Conservation (phyloP, 2,888 invertebrate genomes). For the Cephus nigrinus region DNA sequence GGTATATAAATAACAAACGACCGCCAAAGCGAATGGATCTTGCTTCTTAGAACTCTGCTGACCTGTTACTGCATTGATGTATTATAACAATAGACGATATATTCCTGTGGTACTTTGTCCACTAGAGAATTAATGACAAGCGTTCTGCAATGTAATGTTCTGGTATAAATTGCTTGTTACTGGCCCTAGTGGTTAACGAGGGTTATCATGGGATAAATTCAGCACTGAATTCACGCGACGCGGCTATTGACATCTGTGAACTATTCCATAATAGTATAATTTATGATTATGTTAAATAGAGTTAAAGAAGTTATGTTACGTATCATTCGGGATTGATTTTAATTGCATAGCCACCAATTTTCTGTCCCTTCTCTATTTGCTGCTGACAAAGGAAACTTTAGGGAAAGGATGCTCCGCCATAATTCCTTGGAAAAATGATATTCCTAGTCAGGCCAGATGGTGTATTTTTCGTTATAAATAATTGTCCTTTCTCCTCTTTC, state of each 20-base stretch:
- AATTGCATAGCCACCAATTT: not conserved
- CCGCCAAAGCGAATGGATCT: not conserved
- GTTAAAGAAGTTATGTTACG: not conserved
- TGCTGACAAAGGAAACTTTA: not conserved
- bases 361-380: not conserved
- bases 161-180: too few relatives aligned
- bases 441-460: not conserved
- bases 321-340: not conserved
- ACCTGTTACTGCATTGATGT: constrained; percentile 11
- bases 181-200: not conserved
- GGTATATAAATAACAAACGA: not conserved
- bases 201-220: not conserved
- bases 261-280: not conserved
- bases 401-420: not conserved
- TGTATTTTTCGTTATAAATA: constrained; percentile 15
- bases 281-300: not conserved
- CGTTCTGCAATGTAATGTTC: too few relatives aligned
- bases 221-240: not conserved
- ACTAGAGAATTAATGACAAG: not conserved
- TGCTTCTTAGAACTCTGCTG: not conserved
- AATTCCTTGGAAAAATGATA: not conserved
- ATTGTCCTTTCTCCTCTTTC: constrained; percentile 10
- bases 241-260: not conserved
- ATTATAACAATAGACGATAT: constrained; percentile 26
- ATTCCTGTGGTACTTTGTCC: constrained; percentile 20